A percentile compares a stretch with the other conserved stretches of the same genome.
phyloP scores from a whole-genome alignment of 2,113 vertebrate species.

The Gambusia holbrooki region DNA sequence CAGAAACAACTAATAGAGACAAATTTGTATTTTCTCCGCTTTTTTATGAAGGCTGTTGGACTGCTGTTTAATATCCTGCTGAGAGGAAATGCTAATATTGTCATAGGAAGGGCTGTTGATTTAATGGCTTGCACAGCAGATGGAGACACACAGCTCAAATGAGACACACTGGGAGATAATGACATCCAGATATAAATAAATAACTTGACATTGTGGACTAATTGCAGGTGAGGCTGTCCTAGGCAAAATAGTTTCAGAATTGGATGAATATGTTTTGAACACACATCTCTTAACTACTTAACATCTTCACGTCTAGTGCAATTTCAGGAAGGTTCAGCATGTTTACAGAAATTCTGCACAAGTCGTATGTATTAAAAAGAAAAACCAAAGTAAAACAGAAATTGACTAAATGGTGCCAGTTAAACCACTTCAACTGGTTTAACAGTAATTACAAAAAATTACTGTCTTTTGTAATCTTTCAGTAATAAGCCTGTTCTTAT shows the following conservation, averaged over 20 bases:
- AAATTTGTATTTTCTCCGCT: not conserved
- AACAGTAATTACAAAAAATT: too few relatives aligned
- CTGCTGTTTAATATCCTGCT: constrained; percentile 34
- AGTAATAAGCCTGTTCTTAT: not conserved
- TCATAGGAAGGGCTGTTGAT: constrained; percentile 39
- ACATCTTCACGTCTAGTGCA: not conserved
- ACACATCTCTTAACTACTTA: not conserved
- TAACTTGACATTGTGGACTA: constrained; percentile 43
- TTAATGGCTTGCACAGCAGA: constrained; percentile 51
- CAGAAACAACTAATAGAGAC: constrained; percentile 19
- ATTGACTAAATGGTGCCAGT: too few relatives aligned
- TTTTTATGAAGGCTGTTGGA: constrained; percentile 16
- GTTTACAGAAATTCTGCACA: not conserved
- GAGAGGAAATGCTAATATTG: constrained; percentile 41
- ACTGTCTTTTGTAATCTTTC: too few relatives aligned
- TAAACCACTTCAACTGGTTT: too few relatives aligned
- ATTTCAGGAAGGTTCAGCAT: not conserved
- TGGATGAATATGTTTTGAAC: constrained; percentile 14
- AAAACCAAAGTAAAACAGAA: not conserved
- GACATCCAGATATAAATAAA: constrained; percentile 54
- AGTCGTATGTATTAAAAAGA: not conserved
- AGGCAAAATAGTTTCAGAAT: constrained; percentile 18
- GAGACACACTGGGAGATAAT: constrained; percentile 36
- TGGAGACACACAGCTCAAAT: constrained; percentile 45
- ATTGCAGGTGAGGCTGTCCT: constrained; percentile 43